A percentile compares a stretch with the other conserved stretches of the same genome.
Evolutionary conservation across 2,888 invertebrate species (phyloP).

Genomic region (Crocallis elinguaria): DNA sequence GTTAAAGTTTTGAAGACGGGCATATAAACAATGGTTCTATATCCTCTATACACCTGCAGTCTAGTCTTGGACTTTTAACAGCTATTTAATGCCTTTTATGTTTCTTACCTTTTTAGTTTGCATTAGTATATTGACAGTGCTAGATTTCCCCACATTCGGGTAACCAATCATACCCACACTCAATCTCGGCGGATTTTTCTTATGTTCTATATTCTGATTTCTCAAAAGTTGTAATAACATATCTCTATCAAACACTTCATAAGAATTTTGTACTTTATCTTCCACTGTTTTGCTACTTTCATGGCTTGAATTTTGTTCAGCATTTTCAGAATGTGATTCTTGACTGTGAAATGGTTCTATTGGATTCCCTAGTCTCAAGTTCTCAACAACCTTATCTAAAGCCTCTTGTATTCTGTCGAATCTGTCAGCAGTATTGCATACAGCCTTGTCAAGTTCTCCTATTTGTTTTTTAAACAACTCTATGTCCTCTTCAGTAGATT

Average conservation of each 20-base stretch:
- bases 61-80: no score
- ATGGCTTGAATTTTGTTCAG: slow-evolving; percentile 22
- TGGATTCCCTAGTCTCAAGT: slow-evolving; percentile 64
- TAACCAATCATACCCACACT: slow-evolving; percentile 99
- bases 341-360: slow-evolving; percentile 54
- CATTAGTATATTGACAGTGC: slow-evolving; percentile 97
- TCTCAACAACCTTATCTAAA: slow-evolving; percentile 73
- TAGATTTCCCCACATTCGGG: slow-evolving; percentile 99
- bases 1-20: no score
- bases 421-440: slow-evolving; percentile 82
- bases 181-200: slow-evolving; percentile 83
- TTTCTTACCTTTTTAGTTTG: slow-evolving; percentile 89
- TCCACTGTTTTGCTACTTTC: slow-evolving; percentile 21
- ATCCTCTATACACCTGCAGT: no score
- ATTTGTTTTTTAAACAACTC: slow-evolving; percentile 80
- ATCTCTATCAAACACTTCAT: slow-evolving; percentile 86
- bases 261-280: slow-evolving; percentile 73
- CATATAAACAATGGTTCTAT: no score
- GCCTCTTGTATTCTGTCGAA: slow-evolving; percentile 82
- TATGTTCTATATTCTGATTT: slow-evolving; percentile 70
- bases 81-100: neutral
- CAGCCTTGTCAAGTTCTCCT: slow-evolving; percentile 78
- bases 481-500: slow-evolving; percentile 67
- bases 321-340: slow-evolving; percentile 17
- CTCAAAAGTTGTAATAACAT: slow-evolving; percentile 90